These are phyloP conservation scores for Trichonephila inaurata DNA, from an alignment of 1,140 invertebrate genomes.

Conservation along the genomic window DNA sequence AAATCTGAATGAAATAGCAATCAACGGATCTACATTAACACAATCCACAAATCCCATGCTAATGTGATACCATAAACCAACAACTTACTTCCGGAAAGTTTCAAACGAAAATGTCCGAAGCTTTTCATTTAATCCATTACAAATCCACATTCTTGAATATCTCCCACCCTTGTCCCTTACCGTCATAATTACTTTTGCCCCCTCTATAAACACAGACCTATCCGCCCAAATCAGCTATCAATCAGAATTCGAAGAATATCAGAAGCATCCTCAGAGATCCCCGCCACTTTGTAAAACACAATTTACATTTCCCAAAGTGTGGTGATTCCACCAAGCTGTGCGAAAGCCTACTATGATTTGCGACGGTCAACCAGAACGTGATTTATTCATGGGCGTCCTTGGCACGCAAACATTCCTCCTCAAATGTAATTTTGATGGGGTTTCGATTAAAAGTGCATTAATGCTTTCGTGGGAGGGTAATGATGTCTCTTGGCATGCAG, in stretches of 20 bases:
- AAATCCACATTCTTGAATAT: too few species aligned
- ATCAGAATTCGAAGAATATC: not conserved
- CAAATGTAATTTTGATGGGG: conserved; percentile 70
- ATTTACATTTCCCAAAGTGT: conserved; percentile 30
- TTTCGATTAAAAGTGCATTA: conserved; percentile 73
- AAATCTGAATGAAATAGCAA: not conserved
- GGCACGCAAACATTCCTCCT: conserved; percentile 9
- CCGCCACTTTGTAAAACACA: conserved; percentile 16
- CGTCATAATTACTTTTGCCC: conserved; percentile 22
- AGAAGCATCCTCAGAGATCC: not conserved
- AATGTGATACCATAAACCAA: not conserved
- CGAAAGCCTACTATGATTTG: conserved; percentile 13
- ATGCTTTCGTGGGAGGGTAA: conserved; percentile 52
- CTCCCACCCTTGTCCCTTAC: too few species aligned
- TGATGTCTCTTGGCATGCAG: not conserved
- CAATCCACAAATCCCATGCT: not conserved
- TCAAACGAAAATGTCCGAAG: not conserved
- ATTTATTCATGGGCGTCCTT: conserved; percentile 58
- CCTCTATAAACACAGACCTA: not conserved
- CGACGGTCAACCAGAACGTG: not conserved
- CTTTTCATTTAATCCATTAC: conserved; percentile 33
- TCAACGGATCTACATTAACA: not conserved
- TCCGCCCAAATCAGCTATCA: not conserved
- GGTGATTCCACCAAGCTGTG: not conserved
- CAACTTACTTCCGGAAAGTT: not conserved